Evolutionary conservation across 2,113 vertebrate genomes (phyloP), one percentile per base, ranked within the genome.

Genomic region (Scomber colias): DNA sequence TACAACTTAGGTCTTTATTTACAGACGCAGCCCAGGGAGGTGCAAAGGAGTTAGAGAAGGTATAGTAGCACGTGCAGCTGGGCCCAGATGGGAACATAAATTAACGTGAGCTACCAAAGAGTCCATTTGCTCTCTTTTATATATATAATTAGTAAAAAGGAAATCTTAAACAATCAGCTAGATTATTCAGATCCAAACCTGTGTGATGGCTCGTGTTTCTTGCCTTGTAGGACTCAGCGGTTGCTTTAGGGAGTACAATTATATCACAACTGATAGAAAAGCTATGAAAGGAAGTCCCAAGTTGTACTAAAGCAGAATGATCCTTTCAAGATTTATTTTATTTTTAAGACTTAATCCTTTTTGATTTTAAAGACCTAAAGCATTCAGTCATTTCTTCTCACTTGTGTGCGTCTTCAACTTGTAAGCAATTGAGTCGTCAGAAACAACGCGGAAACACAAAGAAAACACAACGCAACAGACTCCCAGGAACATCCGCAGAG

Each of bases 351-450:
- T 40, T 8, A 40, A 40, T 40, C 35, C 35, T 40, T 40, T 40
- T 40, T 7, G 9, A 9, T 40, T 35, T 35, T 9, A 40, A 40
- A 49, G 24, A 60, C 24, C 45, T 60, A 10, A 60, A 50, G 46
- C 57, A 10, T 11, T 21, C 21, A 21, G 44, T 45, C n/a, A 73
- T 69, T 55, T 51, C 64, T 31, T 2, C 49, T 51, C 55, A 15
- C 24, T 21, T 21, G 21, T 21, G 51, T 35, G 21, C 12, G 16
- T 21, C 72, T 60, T 53, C 40, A 31, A 40, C 44, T 46, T 60
- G 17, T 50, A 51, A 71, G 83, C 70, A 74, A 88, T 79, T 74
- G 77, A 90, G 84, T 71, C 48, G 66, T 93, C 83, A 84, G 68
- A 77, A 65, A 65, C 35, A 0, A 8, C 11, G 62, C 45, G 11